These are phyloP conservation scores for Campylomormyrus numenius DNA, from an alignment of 2,113 vertebrate genomes.

Conservation along the genomic window DNA sequence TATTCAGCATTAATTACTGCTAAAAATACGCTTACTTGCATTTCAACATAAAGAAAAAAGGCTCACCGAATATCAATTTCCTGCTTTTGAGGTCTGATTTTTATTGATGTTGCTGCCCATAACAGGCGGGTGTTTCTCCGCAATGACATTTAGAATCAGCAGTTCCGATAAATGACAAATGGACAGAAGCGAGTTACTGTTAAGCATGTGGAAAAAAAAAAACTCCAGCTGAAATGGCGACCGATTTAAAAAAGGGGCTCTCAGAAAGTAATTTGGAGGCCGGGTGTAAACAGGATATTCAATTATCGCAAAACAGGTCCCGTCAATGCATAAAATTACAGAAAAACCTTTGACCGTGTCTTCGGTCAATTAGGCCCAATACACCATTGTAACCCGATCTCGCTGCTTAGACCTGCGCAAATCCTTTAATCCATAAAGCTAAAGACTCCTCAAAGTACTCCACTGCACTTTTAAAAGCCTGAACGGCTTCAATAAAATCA, in stretches of 20 bases:
- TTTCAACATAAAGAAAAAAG: neutral
- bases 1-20: neutral
- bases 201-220: neutral
- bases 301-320: neutral
- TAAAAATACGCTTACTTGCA: neutral
- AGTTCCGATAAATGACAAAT: neutral
- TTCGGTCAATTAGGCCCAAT: neutral
- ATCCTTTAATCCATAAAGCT: neutral
- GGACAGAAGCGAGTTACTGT: too few relatives aligned
- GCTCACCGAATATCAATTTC: neutral
- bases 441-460: neutral
- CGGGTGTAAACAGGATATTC: neutral
- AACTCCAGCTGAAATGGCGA: neutral
- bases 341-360: neutral
- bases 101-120: neutral
- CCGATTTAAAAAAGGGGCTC: neutral
- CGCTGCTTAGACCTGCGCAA: neutral
- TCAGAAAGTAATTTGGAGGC: neutral
- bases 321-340: neutral
- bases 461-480: neutral
- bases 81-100: neutral
- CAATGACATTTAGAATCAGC: neutral
- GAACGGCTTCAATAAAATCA: neutral
- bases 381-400: neutral
- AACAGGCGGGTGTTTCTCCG: neutral